Evolutionary conservation across 2,888 invertebrate species (phyloP), one percentile per base, ranked within the genome.

Genomic region (Erebia palarica): DNA sequence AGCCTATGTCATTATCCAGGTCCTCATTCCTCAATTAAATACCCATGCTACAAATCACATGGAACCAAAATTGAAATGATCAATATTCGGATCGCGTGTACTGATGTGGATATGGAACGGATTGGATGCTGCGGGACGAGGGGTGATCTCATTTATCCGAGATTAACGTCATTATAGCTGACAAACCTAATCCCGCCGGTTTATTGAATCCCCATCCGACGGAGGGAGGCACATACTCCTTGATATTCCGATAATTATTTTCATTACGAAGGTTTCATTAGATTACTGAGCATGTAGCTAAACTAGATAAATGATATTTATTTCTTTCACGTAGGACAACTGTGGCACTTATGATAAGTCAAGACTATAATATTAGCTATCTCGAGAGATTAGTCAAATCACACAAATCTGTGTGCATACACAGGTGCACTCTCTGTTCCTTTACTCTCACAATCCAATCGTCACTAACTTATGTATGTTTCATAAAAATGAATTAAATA

Each of bases 101-200:
- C 61, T 7, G 36, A 59, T 59, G 14, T 36, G 58, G 58, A 59
- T n/a, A 59, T 18, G 60, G 44, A 44, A 11, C 1, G 16, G 16
- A 11, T 16, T 11, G 44, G 61, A 42, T 10, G 61, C 44, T 44
- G 61, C 14, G 5, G n/a, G 44, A 61, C 18, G 61, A 44, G 44
- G 13, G 44, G 16, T 61, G 61, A 61, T 61, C 61, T 61, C 44
- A 61, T 61, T 61, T 18, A 61, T 44, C 42, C 11, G 61, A 42
- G 61, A 61, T 61, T 44, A 61, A 61, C 18, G 61, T 61, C 47
- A 61, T 61, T 61, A 16, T 61, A 16, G 61, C 61, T 61, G 61
- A 61, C 60, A 44, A 36, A 44, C 5, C 61, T 61, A 44, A 61
- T 61, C 61, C 61, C 61, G 60, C n/a, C 42, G 16, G 61, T 16